These are phyloP conservation scores for Amiota mariae DNA, from an alignment of 2,888 invertebrate species.

Conservation along the genomic window DNA sequence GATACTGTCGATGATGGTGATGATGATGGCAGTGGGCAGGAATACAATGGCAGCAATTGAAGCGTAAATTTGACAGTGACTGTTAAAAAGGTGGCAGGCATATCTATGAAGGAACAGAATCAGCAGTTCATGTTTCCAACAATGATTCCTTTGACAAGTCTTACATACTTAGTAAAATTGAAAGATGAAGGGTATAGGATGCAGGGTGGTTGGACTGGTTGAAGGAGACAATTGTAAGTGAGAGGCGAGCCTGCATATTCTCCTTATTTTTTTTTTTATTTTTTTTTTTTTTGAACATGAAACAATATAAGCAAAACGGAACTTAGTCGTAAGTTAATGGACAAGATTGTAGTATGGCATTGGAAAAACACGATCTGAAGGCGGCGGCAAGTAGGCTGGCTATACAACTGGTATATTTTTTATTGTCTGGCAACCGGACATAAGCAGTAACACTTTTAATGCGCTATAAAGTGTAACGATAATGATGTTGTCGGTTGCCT, in stretches of 20 bases:
- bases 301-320: no score
- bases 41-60: constrained; percentile 57
- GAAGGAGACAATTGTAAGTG: background rate
- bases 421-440: constrained; percentile 39
- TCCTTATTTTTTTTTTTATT: constrained; percentile 32
- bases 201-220: background rate
- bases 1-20: background rate
- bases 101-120: background rate
- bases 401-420: no score
- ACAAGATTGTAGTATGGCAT: no score
- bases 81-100: constrained; percentile 33
- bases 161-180: constrained; percentile 19
- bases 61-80: constrained; percentile 60
- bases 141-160: constrained; percentile 53
- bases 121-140: constrained; percentile 42
- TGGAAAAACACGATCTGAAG: no score
- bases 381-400: no score
- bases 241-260: background rate
- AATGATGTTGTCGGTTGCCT: constrained; percentile 56
- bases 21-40: background rate
- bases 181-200: background rate
- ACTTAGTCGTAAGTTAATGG: background rate
- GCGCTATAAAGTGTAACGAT: constrained; percentile 67
- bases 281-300: constrained; percentile 33
- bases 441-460: constrained; percentile 62